Evolutionary conservation across 2,888 invertebrate genomes (phyloP).

Genomic region (Rhagophthalmus giganteus): DNA sequence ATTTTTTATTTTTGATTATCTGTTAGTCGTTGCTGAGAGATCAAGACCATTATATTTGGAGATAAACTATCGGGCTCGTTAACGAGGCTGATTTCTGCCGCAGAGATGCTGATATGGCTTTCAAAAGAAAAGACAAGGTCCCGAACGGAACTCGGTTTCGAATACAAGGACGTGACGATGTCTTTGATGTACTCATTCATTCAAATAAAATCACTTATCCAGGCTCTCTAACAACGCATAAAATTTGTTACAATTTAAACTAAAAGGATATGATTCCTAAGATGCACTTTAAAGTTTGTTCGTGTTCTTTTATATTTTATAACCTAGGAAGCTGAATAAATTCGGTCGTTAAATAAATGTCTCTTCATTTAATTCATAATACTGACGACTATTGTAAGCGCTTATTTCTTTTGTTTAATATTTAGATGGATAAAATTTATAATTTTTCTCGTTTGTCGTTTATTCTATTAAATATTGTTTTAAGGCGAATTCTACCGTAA

Average conservation of each 20-base stretch:
- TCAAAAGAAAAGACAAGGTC: slow-evolving; percentile 29
- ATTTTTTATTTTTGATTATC: slow-evolving; percentile 9
- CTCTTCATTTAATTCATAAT: too few relatives aligned
- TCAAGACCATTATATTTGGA: slow-evolving; percentile 28
- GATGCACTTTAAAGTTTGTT: not conserved
- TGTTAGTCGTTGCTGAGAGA: slow-evolving; percentile 7
- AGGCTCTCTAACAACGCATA: slow-evolving; percentile 29
- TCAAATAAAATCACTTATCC: slow-evolving; percentile 26
- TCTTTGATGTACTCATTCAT: slow-evolving; percentile 32
- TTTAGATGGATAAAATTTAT: too few relatives aligned
- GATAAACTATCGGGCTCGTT: slow-evolving; percentile 29
- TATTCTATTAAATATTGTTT: too few relatives aligned
- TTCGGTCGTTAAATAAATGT: too few relatives aligned
- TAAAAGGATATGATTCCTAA: slow-evolving; percentile 1
- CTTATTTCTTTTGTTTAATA: too few relatives aligned
- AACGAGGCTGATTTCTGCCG: slow-evolving; percentile 27
- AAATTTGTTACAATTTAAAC: slow-evolving; percentile 20
- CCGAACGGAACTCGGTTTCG: slow-evolving; percentile 29
- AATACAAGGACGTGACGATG: slow-evolving; percentile 33
- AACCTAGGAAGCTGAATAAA: too few relatives aligned
- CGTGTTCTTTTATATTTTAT: too few relatives aligned
- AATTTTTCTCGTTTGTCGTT: too few relatives aligned
- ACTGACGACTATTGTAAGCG: too few relatives aligned
- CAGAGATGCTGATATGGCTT: slow-evolving; percentile 23
- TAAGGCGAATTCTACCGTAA: too few relatives aligned